Percentiles rank a stretch among this genome's conserved stretches.
Evolutionary conservation across 2,113 vertebrate genomes (phyloP).

Genomic region (Glaucomys volans): DNA sequence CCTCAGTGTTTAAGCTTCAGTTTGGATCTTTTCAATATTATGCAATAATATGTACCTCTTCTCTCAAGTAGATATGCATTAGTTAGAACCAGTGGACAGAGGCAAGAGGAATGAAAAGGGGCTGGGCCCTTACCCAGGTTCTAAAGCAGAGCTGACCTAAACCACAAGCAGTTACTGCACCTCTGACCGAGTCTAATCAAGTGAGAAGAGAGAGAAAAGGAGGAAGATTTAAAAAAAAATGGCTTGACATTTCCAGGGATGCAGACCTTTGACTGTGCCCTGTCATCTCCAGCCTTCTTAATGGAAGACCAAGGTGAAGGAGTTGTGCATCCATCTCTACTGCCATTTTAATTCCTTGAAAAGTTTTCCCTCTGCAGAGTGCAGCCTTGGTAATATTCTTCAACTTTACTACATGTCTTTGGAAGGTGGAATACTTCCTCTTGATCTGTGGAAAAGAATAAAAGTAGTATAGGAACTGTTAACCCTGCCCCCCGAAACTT

Average conservation of each 20-base stretch:
- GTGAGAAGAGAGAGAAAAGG: not conserved
- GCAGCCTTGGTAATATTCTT: not conserved
- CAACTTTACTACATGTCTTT: not conserved
- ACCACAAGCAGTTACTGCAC: not conserved
- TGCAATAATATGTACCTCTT: not conserved
- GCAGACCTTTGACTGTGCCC: not conserved
- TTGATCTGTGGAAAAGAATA: not conserved
- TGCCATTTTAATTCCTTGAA: too few relatives aligned
- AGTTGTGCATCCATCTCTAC: rapidly evolving
- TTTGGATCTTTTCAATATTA: not conserved
- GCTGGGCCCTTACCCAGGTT: not conserved
- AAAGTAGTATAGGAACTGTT: not conserved
- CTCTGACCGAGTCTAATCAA: not conserved
- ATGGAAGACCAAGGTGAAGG: not conserved
- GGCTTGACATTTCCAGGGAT: not conserved
- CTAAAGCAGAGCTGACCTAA: not conserved
- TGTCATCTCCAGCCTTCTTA: not conserved
- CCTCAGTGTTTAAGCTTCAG: not conserved
- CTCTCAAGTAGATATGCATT: not conserved
- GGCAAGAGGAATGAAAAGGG: not conserved
- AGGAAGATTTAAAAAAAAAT: not conserved
- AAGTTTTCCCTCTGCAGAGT: not conserved
- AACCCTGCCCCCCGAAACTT: not conserved
- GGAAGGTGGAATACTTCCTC: not conserved
- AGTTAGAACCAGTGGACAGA: not conserved